phyloP scores from a whole-genome alignment of 2,113 vertebrate species.

The Ornithorhynchus anatinus region DNA sequence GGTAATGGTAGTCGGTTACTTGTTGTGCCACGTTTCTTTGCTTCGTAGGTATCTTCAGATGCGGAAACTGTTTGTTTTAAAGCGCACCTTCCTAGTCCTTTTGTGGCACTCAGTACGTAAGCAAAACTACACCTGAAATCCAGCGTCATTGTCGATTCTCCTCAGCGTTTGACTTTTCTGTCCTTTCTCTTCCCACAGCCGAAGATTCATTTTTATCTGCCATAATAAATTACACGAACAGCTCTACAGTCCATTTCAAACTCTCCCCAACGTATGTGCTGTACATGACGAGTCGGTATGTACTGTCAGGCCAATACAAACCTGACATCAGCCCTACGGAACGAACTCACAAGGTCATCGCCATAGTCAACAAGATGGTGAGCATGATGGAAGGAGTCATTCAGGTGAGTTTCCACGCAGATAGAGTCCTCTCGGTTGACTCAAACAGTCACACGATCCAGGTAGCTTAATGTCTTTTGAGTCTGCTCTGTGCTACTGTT shows the following conservation, averaged over 20 bases:
- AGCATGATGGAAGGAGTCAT: conserved; percentile 99
- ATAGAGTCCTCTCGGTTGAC: too few species aligned
- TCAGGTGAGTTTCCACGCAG: conserved; percentile 82
- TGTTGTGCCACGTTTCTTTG: not conserved
- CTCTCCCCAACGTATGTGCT: conserved; percentile 93
- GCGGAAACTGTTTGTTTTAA: too few species aligned
- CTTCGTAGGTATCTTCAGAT: too few species aligned
- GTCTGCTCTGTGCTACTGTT: too few species aligned
- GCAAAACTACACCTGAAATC: too few species aligned
- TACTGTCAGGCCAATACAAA: conserved; percentile 88
- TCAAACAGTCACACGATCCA: too few species aligned
- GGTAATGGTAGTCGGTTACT: not conserved
- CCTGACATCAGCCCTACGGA: conserved; percentile 89
- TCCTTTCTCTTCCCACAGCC: conserved; percentile 68
- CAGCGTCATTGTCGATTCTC: not conserved
- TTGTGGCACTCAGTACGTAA: too few species aligned
- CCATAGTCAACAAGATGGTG: conserved; percentile 98
- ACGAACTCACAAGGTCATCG: conserved; percentile 94
- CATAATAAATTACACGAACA: conserved; percentile 98
- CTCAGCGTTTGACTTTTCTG: not conserved
- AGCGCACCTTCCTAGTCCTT: too few species aligned
- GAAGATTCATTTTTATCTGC: conserved; percentile 97
- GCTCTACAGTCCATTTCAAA: conserved; percentile 97
- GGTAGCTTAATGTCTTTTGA: too few species aligned
- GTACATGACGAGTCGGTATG: conserved; percentile 96